These are phyloP conservation scores for Henricia sp. DNA, from an alignment of 53 echinoderm and acorn worm genomes.

Conservation along the genomic window DNA sequence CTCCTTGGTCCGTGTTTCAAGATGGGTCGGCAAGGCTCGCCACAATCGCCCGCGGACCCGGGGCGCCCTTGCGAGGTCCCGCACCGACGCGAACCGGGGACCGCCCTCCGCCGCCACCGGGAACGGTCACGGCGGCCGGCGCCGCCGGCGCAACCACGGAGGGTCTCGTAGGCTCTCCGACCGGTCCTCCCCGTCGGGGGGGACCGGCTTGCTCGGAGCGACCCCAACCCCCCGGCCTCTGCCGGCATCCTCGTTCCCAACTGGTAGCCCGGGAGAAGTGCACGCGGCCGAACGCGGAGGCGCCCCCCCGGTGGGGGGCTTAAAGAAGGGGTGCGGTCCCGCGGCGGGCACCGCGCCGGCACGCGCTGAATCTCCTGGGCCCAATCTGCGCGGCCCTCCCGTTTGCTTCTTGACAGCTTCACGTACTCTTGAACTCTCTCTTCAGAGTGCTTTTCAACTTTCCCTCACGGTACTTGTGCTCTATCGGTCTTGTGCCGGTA, in stretches of 20 bases:
- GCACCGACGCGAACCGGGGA: no score
- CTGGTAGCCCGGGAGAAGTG: slow-evolving; percentile 50
- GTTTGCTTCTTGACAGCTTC: slow-evolving; percentile 96
- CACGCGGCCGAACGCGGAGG: slow-evolving; percentile 21
- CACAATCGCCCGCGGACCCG: no score
- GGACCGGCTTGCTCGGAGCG: not conserved
- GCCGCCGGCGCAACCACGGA: slow-evolving; percentile 11
- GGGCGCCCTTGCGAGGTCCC: no score
- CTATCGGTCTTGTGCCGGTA: slow-evolving; percentile 91
- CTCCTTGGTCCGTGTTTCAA: no score
- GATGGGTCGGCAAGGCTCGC: no score
- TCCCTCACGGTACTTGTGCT: slow-evolving; percentile 89
- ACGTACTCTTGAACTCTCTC: slow-evolving; percentile 85
- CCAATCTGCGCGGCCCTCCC: slow-evolving; percentile 79
- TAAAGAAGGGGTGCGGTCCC: slow-evolving; percentile 58
- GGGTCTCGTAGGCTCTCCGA: slow-evolving; percentile 5
- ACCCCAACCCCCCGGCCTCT: slow-evolving; percentile 5
- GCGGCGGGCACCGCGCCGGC: slow-evolving; percentile 44
- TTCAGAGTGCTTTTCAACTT: slow-evolving; percentile 81
- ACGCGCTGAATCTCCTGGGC: slow-evolving; percentile 82
- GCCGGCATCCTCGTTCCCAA: no score
- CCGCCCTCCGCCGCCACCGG: no score
- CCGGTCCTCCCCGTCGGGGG: not conserved
- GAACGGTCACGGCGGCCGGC: no score
- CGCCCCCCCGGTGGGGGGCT: slow-evolving; percentile 41